Conservation (phyloP, 92 coral and sea anemone species). For the Meandrina meandrites region DNA sequence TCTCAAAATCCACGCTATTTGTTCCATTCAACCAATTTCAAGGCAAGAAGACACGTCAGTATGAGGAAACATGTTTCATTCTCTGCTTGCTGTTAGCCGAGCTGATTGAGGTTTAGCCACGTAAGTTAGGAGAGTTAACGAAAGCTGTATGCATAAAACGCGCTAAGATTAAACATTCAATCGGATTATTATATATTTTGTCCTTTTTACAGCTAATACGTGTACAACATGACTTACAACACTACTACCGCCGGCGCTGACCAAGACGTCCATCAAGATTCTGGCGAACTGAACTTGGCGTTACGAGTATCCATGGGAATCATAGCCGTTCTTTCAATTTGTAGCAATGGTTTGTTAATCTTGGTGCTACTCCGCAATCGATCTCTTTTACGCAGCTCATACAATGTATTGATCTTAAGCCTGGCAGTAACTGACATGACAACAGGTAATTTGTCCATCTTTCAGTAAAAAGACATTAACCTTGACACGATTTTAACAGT, state of each 20-base stretch:
- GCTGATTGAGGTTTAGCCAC: not conserved
- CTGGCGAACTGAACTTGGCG: constrained; percentile 60
- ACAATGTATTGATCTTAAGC: constrained; percentile 65
- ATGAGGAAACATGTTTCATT: not conserved
- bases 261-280: constrained; percentile 10
- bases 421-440: constrained; percentile 78
- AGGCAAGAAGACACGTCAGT: too few relatives aligned
- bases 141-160: not conserved
- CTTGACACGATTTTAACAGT: not conserved
- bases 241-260: not conserved
- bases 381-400: constrained; percentile 58
- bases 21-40: not conserved
- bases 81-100: not conserved
- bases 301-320: constrained; percentile 57
- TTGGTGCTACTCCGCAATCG: constrained; percentile 57
- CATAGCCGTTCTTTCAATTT: constrained; percentile 56
- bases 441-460: constrained; percentile 62
- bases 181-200: not conserved
- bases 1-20: not conserved
- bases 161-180: not conserved
- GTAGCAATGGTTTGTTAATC: constrained; percentile 56
- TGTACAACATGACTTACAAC: constrained; percentile 33
- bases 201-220: not conserved
- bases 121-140: not conserved
- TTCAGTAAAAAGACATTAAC: too few relatives aligned